Base-by-base conservation (phyloP, 2,797 vertebrate species). In the Lepus oiostolus region DNA sequence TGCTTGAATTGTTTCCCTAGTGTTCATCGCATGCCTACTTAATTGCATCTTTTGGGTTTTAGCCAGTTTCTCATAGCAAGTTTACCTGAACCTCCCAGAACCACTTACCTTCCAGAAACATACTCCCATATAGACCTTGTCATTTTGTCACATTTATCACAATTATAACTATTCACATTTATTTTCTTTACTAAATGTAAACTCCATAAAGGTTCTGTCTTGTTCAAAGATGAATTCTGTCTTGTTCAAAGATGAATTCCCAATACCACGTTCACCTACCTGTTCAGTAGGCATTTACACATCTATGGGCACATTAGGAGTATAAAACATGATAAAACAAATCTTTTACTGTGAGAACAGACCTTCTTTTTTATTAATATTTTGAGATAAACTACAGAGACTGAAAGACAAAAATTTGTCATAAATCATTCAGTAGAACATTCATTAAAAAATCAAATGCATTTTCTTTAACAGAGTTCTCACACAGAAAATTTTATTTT, bases 401-500 rank as follows among this genome's bases (percentile, higher is more conserved):
- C 87, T 87, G 71, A 96, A 93, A 96, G 88, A 97, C 96, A 97
- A 96, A 96, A 95, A 96, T 90, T 95, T 60, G 86, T 97, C 81
- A 88, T 90, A 96, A 96, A 93, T 95, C 90, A 96, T 94, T 97
- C 91, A 95, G 91, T 77, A 95, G 83, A 92, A 96, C 95, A 96
- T 91, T 95, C 95, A 96, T 89, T 96, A 96, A 96, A 97, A 47
- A 95, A 95, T 96, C 86, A 96, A 97, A 94, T 95, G 95, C 80
- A 94, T 95, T 95, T 88, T 93, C 88, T 96, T 95, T 92, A 94
- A 93, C 54, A 58, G 89, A 95, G 87, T 97, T 97, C 97, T 97
- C 97, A 98, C 97, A 94, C 91, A 89, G 93, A 97, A 98, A 98
- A 88, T 93, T 97, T 97, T 97, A 98, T 97, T 97, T 96, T 96